Percentiles rank a stretch among this genome's conserved stretches.
Conservation (phyloP, 1,140 invertebrate species). For the Euwallacea fornicatus region DNA sequence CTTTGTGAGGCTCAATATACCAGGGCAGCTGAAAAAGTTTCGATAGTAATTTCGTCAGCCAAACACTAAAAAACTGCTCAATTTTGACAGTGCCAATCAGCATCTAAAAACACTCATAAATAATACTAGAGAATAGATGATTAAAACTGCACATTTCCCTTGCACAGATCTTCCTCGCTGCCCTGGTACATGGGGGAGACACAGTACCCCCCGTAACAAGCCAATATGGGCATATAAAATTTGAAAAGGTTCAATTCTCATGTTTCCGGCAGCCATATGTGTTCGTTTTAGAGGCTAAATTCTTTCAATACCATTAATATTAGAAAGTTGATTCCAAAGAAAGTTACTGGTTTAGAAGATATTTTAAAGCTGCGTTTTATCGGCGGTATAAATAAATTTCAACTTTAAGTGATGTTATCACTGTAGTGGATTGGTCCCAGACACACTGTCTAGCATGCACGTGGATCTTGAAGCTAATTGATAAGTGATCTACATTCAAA, state of each 20-base stretch:
- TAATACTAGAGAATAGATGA: background rate
- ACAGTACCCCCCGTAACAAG: background rate
- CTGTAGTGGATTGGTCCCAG: too few relatives aligned
- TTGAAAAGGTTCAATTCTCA: conserved; percentile 28
- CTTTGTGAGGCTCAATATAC: conserved; percentile 7
- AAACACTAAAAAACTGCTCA: too few relatives aligned
- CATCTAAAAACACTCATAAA: background rate
- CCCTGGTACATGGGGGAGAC: background rate
- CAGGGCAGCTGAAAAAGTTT: background rate
- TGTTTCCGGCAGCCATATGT: conserved; percentile 29
- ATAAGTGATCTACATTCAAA: too few relatives aligned
- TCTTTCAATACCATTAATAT: too few relatives aligned
- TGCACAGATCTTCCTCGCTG: background rate
- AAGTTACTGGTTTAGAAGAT: too few relatives aligned
- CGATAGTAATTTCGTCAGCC: too few relatives aligned
- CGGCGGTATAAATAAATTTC: too few relatives aligned
- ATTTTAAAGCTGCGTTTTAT: too few relatives aligned
- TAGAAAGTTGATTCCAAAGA: too few relatives aligned
- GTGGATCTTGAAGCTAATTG: too few relatives aligned
- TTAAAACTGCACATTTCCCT: background rate
- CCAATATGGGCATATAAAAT: conserved; percentile 20
- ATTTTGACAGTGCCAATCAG: background rate
- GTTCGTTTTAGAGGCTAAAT: conserved; percentile 6
- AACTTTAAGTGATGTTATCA: too few relatives aligned
- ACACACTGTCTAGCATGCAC: too few relatives aligned